Evolutionary conservation across 2,113 vertebrate species (phyloP).

Genomic region (Tragelaphus imberbis): DNA sequence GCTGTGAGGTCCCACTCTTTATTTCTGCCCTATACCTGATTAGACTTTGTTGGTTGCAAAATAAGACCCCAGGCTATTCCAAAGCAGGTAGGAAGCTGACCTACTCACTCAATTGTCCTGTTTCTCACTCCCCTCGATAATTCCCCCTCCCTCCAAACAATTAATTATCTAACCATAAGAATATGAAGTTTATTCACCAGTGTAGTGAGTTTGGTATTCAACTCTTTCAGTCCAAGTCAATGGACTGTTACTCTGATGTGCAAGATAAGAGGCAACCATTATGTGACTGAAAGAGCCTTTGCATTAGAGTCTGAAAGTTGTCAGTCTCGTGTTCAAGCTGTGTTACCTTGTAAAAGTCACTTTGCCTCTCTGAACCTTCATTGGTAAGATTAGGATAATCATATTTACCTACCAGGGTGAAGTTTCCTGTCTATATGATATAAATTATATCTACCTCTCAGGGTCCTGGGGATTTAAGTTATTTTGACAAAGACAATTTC

Average conservation of each 20-base stretch:
- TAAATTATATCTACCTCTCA: background rate
- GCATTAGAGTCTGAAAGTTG: background rate
- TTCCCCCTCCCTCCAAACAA: background rate
- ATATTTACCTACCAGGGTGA: background rate
- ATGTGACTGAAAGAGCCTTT: background rate
- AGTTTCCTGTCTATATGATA: background rate
- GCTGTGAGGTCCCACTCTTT: background rate
- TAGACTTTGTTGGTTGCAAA: background rate
- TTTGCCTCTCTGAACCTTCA: background rate
- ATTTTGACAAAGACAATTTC: conserved; percentile 53
- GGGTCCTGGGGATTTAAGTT: background rate
- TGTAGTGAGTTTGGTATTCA: background rate
- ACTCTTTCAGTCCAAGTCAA: background rate
- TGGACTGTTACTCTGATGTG: background rate
- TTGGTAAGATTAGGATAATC: background rate
- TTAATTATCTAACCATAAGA: background rate
- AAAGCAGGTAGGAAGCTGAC: background rate
- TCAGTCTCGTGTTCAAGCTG: background rate
- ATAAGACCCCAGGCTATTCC: background rate
- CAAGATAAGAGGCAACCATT: background rate
- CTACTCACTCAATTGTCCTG: background rate
- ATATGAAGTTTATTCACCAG: background rate
- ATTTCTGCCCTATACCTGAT: background rate
- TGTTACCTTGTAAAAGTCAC: background rate
- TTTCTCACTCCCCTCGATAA: background rate